Evolutionary conservation across 1,140 invertebrate genomes (phyloP), one percentile per base, ranked within the genome.

Genomic region (Anoplolepis gracilipes): DNA sequence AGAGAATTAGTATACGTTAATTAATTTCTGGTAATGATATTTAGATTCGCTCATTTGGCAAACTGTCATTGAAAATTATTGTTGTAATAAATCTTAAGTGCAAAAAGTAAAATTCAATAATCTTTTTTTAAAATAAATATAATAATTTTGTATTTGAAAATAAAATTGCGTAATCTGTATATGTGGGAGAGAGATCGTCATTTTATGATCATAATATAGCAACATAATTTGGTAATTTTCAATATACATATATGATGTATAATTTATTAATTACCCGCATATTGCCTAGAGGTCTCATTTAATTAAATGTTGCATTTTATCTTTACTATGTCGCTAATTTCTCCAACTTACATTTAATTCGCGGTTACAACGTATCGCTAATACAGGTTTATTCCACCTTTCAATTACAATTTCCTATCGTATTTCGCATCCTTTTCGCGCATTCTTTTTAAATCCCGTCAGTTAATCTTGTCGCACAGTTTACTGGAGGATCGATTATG

Each of bases 241-340:
- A n/a, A 22, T 22, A 33, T 8, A 22, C 16, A 33, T 8, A 42
- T 22, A 13, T 33, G 11, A 4, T 33, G 7, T 16, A 19, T 70
- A 19, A 61, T 61, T 61, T 0, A 61, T 13, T 39, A 62, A 62
- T 62, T 33, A 0, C 10, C 39, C 10, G 22, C 16, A 42, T 59
- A 19, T 61, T 61, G 8, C 1, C 22, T 7, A 36, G 13, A 28
- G n/a, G 28, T n/a, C 13, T 46, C 16, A 39, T 62, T 25, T 16
- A 42, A 62, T 59, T 57, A 42, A 36, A 57, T 25, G 4, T 46
- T 22, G 36, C 19, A 30, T 61, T 62, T 81, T 42, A 81, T 72
- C 19, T 19, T 39, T 57, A 72, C 42, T 70, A 42, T 16, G 10
- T 22, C 22, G 16, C 7, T 33, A 67, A 67, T 33, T 25, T 59